A percentile compares a stretch with the other conserved stretches of the same genome.
Conservation (phyloP, 2,888 invertebrate genomes). For the Ophion ellenae region DNA sequence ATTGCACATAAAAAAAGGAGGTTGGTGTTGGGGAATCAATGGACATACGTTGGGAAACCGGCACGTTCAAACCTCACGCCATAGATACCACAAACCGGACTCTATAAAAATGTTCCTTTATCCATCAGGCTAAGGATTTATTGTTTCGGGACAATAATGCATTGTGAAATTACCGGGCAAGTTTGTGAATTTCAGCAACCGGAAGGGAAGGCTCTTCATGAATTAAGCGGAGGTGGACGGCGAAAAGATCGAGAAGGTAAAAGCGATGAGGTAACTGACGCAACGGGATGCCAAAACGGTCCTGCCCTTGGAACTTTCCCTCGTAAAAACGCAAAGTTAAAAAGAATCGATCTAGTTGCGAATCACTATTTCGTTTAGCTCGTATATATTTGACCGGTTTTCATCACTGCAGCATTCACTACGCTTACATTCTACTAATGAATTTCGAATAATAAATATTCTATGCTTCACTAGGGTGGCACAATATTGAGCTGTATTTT, state of each 20-base stretch:
- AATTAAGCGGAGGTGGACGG: background rate
- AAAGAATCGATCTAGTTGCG: too few species aligned
- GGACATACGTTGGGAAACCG: conserved; percentile 47
- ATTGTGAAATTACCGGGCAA: conserved; percentile 51
- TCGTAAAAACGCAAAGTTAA: too few species aligned
- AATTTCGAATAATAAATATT: too few species aligned
- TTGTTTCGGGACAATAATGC: conserved; percentile 59
- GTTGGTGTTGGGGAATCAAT: conserved; percentile 18
- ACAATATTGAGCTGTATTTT: too few species aligned
- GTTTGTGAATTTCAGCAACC: conserved; percentile 16
- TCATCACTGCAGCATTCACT: too few species aligned
- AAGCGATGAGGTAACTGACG: too few species aligned
- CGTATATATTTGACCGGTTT: too few species aligned
- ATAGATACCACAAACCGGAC: conserved; percentile 47
- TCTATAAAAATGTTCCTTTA: conserved; percentile 63
- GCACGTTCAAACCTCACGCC: conserved; percentile 21
- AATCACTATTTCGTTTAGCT: too few species aligned
- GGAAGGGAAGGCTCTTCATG: background rate
- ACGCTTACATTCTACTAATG: too few species aligned
- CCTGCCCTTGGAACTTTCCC: too few species aligned
- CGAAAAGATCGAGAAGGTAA: background rate
- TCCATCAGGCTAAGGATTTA: conserved; percentile 56
- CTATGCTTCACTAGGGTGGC: too few species aligned
- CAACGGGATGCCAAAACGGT: background rate
- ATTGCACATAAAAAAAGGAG: conserved; percentile 1